These are phyloP conservation scores for Coendou prehensilis DNA, from an alignment of 2,797 vertebrate species.

Conservation along the genomic window DNA sequence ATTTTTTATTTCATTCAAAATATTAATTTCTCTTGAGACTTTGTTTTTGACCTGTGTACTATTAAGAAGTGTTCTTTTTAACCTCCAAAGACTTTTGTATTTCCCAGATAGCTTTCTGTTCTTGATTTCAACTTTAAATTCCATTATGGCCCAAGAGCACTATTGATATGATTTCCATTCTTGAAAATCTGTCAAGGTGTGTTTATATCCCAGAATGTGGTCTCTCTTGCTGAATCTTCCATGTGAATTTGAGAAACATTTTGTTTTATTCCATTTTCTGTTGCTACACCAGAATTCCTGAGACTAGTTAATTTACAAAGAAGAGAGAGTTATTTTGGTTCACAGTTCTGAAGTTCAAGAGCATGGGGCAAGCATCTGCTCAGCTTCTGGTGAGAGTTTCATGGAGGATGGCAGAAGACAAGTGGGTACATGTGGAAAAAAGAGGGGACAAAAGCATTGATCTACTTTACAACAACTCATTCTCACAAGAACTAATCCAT, in stretches of 20 bases:
- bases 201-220: background rate
- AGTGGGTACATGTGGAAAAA: background rate
- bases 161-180: background rate
- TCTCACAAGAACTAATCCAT: background rate
- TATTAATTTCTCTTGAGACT: background rate
- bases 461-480: background rate
- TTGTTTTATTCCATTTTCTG: background rate
- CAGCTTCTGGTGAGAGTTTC: background rate
- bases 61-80: background rate
- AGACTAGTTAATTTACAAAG: background rate
- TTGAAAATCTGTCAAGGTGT: background rate
- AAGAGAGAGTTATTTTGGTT: background rate
- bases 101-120: background rate
- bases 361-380: background rate
- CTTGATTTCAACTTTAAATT: background rate
- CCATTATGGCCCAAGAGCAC: background rate
- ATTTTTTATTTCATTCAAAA: background rate
- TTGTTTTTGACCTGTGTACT: background rate
- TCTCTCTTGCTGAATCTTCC: background rate
- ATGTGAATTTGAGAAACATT: background rate
- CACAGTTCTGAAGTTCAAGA: background rate
- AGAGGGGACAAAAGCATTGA: constrained; percentile 44
- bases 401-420: background rate
- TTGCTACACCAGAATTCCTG: background rate
- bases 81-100: background rate